Percentiles rank a stretch among this genome's conserved stretches.
phyloP scores from a whole-genome alignment of 2,797 vertebrate genomes.

The Naso thynnoides region DNA sequence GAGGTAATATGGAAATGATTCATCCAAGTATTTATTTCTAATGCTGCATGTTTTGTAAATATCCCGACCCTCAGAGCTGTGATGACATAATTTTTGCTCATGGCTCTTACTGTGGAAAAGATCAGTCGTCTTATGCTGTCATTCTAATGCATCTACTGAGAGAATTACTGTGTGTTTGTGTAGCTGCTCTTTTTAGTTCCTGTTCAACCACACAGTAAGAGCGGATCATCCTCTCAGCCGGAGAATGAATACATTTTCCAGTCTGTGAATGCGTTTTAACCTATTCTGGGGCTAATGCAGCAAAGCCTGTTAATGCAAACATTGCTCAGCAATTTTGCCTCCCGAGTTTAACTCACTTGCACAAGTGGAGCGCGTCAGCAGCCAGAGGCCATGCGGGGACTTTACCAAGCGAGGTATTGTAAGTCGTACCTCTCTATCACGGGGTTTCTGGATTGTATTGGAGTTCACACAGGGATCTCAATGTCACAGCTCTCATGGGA shows the following conservation, averaged over 20 bases:
- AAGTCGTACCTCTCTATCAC: constrained; percentile 49
- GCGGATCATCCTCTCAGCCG: constrained; percentile 16
- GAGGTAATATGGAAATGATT: not conserved
- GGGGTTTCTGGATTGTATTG: constrained; percentile 43
- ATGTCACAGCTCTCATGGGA: constrained; percentile 59
- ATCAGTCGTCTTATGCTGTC: not conserved
- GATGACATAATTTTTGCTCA: not conserved
- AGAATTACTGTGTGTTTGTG: constrained; percentile 2
- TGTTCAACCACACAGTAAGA: constrained; percentile 19
- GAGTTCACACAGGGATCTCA: constrained; percentile 45
- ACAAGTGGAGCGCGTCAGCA: constrained; percentile 34
- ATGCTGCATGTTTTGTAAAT: not conserved
- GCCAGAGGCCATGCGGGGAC: constrained; percentile 30
- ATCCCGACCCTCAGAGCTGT: not conserved
- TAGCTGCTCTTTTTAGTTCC: constrained; percentile 16
- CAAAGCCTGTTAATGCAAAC: constrained; percentile 57
- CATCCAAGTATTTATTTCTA: not conserved
- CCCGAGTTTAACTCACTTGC: constrained; percentile 24
- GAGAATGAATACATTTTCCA: constrained; percentile 33
- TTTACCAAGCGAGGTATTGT: constrained; percentile 8
- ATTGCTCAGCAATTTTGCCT: constrained; percentile 44
- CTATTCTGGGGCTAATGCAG: constrained; percentile 37
- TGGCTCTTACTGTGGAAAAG: not conserved
- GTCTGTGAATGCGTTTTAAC: constrained; percentile 34
- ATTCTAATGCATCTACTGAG: constrained; percentile 7